Evolutionary conservation across 2,888 invertebrate species (phyloP).

Genomic region (Lysandra coridon): DNA sequence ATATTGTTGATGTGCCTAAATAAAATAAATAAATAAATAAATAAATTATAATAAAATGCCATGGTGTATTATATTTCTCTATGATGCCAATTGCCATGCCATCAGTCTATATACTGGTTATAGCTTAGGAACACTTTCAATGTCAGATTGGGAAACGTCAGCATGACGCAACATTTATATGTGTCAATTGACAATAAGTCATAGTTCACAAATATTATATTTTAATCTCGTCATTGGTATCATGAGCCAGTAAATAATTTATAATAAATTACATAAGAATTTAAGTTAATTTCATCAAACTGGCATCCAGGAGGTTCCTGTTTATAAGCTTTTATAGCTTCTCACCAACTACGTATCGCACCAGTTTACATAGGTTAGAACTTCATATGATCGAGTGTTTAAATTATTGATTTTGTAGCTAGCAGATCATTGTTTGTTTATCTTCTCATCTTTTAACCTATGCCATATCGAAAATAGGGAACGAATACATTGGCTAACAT

Average conservation of each 20-base stretch:
- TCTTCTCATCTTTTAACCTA: neutral
- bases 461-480: neutral
- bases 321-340: conserved; percentile 63
- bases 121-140: neutral
- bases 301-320: conserved; percentile 68
- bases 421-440: conserved; percentile 30
- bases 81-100: too few relatives aligned
- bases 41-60: too few relatives aligned
- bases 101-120: too few relatives aligned
- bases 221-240: neutral
- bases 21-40: too few relatives aligned
- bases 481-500: neutral
- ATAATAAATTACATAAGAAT: conserved; percentile 25
- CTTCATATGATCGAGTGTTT: conserved; percentile 34
- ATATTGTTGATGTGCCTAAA: too few relatives aligned
- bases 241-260: neutral
- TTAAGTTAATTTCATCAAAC: conserved; percentile 53
- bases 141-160: neutral
- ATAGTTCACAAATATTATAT: neutral
- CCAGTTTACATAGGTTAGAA: conserved; percentile 63
- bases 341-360: conserved; percentile 53
- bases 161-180: neutral
- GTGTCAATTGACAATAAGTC: neutral
- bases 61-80: too few relatives aligned
- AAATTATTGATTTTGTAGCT: conserved; percentile 34